These are phyloP conservation scores for Ormyrus nitidulus DNA, from an alignment of 2,888 invertebrate species.

Conservation along the genomic window DNA sequence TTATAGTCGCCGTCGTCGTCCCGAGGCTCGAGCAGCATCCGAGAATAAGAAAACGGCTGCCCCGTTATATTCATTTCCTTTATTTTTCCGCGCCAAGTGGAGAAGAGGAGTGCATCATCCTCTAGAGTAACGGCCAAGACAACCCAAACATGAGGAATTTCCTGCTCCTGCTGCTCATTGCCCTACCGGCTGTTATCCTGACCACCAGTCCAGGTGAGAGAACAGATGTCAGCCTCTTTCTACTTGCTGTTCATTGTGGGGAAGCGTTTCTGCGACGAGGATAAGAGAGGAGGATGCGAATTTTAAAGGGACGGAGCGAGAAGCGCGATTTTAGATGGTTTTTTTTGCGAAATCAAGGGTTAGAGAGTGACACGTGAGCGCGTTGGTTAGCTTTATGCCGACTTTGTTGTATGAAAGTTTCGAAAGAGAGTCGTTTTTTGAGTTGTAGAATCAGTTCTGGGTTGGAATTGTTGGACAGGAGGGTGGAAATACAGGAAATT, in stretches of 20 bases:
- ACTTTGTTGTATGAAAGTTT: conserved; percentile 40
- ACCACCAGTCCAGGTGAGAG: conserved; percentile 83
- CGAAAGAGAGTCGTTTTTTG: too few relatives aligned
- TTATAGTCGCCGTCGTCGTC: conserved; percentile 1
- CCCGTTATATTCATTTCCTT: neutral
- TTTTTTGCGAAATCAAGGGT: conserved; percentile 14
- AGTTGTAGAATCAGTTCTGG: neutral
- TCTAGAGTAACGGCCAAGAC: neutral
- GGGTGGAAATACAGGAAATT: too few relatives aligned
- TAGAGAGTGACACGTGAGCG: conserved; percentile 53
- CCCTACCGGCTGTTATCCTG: conserved; percentile 84
- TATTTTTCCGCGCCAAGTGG: conserved; percentile 3
- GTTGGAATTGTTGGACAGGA: too few relatives aligned
- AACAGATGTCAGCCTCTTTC: conserved; percentile 42
- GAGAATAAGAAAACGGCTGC: neutral
- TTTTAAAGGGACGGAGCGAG: too few relatives aligned
- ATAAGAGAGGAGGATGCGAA: too few relatives aligned
- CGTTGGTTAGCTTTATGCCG: neutral
- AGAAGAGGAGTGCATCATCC: neutral
- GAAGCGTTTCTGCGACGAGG: too few relatives aligned
- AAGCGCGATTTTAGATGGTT: neutral
- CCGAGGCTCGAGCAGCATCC: neutral
- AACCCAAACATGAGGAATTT: conserved; percentile 81
- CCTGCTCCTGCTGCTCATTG: conserved; percentile 81
- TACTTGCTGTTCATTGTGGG: too few relatives aligned